phyloP scores from a whole-genome alignment of 2,888 invertebrate species.

The Agrochola lychnidis region DNA sequence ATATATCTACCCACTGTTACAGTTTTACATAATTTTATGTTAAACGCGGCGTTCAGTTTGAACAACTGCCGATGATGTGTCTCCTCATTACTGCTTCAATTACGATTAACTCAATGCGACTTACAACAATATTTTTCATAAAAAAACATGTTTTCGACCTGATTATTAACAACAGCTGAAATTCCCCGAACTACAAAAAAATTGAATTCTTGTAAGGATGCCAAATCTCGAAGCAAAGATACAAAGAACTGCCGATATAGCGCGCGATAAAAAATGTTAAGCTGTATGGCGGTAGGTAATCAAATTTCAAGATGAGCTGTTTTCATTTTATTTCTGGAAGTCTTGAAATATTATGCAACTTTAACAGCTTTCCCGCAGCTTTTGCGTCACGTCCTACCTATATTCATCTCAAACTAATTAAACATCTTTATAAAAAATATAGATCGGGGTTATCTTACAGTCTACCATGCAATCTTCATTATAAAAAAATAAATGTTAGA shows the following conservation, averaged over 20 bases:
- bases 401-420: slow-evolving; percentile 15
- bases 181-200: slow-evolving; percentile 37
- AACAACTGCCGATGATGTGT: slow-evolving; percentile 74
- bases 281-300: slow-evolving; percentile 48
- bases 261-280: slow-evolving; percentile 43
- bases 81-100: slow-evolving; percentile 34
- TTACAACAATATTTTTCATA: slow-evolving; percentile 10
- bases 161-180: slow-evolving; percentile 33
- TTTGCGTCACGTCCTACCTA: slow-evolving; percentile 29
- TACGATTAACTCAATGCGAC: slow-evolving; percentile 11
- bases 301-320: slow-evolving; percentile 49
- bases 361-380: slow-evolving; percentile 22
- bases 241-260: slow-evolving; percentile 34
- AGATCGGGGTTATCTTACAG: slow-evolving; percentile 10
- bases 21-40: slow-evolving; percentile 72
- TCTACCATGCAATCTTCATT: slow-evolving; percentile 21
- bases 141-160: slow-evolving; percentile 30
- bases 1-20: slow-evolving; percentile 68
- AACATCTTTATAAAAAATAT: slow-evolving; percentile 15
- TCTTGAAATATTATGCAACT: slow-evolving; percentile 59
- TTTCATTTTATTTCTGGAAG: slow-evolving; percentile 50
- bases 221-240: slow-evolving; percentile 48
- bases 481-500: background rate
- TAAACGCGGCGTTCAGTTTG: slow-evolving; percentile 73
- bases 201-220: slow-evolving; percentile 57